Evolutionary conservation across 2,113 vertebrate species (phyloP).

Genomic region (Bubo bubo): DNA sequence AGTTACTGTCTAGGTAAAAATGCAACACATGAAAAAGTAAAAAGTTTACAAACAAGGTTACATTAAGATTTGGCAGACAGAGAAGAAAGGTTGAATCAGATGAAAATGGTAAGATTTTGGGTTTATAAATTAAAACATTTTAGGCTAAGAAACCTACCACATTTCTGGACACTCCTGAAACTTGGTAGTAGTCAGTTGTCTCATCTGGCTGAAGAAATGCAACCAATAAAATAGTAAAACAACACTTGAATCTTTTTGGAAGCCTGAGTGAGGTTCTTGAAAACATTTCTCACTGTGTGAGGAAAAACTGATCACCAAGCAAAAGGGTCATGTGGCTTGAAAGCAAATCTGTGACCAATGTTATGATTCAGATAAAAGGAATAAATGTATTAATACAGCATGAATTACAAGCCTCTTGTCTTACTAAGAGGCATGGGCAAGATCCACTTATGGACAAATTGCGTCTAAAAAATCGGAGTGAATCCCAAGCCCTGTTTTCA

Average conservation of each 20-base stretch:
- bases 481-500: not conserved
- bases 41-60: not conserved
- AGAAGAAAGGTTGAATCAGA: not conserved
- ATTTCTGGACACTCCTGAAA: not conserved
- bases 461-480: not conserved
- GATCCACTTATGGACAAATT: not conserved
- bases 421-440: not conserved
- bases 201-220: not conserved
- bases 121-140: not conserved
- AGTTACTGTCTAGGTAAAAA: not conserved
- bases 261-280: not conserved
- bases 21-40: not conserved
- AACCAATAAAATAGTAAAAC: not conserved
- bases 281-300: not conserved
- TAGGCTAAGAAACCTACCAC: not conserved
- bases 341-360: not conserved
- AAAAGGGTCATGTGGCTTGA: not conserved
- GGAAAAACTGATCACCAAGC: not conserved
- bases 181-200: not conserved
- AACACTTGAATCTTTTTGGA: not conserved
- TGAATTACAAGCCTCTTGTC: not conserved
- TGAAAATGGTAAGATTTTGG: not conserved
- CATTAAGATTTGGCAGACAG: not conserved
- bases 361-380: not conserved
- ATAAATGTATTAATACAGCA: not conserved